These are phyloP conservation scores for Lepus oiostolus DNA, from an alignment of 2,797 vertebrate genomes.

Conservation along the genomic window DNA sequence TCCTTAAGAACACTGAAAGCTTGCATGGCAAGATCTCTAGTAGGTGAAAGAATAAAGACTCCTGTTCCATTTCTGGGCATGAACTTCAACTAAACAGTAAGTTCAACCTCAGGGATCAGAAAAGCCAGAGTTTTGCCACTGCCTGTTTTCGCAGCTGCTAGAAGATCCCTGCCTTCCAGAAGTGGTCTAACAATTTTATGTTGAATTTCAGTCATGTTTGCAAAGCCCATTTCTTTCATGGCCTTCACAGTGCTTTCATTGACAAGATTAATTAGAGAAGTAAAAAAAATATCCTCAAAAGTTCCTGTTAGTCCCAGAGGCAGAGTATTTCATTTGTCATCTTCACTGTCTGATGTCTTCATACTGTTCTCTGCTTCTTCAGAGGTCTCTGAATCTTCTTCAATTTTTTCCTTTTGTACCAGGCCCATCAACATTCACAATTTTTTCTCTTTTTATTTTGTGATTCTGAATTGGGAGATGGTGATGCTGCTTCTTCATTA, in stretches of 20 bases:
- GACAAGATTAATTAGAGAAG: conserved; percentile 92
- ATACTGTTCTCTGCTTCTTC: conserved; percentile 48
- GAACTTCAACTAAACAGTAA: conserved; percentile 96
- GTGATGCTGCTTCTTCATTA: background rate
- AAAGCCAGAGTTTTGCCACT: conserved; percentile 96
- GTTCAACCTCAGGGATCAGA: conserved; percentile 95
- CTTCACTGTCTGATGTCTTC: conserved; percentile 57
- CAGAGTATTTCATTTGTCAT: conserved; percentile 89
- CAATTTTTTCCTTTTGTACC: conserved; percentile 86
- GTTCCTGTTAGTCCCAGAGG: conserved; percentile 93
- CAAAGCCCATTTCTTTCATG: conserved; percentile 95
- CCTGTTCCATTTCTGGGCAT: conserved; percentile 96
- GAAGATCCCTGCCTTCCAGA: conserved; percentile 95
- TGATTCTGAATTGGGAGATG: background rate
- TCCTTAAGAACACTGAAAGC: conserved; percentile 95
- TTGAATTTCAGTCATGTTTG: conserved; percentile 96
- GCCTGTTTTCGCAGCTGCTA: conserved; percentile 94
- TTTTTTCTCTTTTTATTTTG: background rate
- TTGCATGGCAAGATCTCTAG: conserved; percentile 96
- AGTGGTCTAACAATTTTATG: conserved; percentile 95
- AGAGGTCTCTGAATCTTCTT: conserved; percentile 60
- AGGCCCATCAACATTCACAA: too few species aligned
- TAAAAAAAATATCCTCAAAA: conserved; percentile 94
- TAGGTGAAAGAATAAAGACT: conserved; percentile 94
- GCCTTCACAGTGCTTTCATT: conserved; percentile 93